These are phyloP conservation scores for Nysson spinosus DNA, from an alignment of 2,888 invertebrate genomes.

Conservation along the genomic window DNA sequence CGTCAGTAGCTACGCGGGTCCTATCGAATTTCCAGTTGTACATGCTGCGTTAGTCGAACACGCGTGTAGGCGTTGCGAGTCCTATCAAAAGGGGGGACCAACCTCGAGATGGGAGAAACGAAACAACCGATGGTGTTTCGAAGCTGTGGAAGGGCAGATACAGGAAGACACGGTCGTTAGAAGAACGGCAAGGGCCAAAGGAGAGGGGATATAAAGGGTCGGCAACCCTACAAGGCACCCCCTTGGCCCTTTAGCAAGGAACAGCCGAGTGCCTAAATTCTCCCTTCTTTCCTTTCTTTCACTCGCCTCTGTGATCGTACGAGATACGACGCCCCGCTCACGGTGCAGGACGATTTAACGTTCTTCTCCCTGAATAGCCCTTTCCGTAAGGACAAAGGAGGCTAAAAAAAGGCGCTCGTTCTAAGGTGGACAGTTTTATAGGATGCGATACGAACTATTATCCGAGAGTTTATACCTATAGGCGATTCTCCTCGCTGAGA, in stretches of 20 bases:
- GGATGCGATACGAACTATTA: slow-evolving; percentile 28
- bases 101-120: slow-evolving; percentile 10
- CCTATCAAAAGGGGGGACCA: too few relatives aligned
- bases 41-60: slow-evolving; percentile 10
- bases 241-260: slow-evolving; percentile 45
- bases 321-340: slow-evolving; percentile 38
- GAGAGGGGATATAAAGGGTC: slow-evolving; percentile 42
- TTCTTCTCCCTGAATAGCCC: slow-evolving; percentile 42
- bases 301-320: slow-evolving; percentile 36
- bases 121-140: slow-evolving; percentile 7
- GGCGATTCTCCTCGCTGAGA: slow-evolving; percentile 5
- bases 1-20: slow-evolving; percentile 9
- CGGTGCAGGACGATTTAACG: slow-evolving; percentile 49
- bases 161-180: slow-evolving; percentile 8
- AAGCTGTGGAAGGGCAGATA: slow-evolving; percentile 17
- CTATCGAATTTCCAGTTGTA: slow-evolving; percentile 57
- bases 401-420: slow-evolving; percentile 15
- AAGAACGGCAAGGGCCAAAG: slow-evolving; percentile 6
- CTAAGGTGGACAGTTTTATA: slow-evolving; percentile 32
- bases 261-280: slow-evolving; percentile 50
- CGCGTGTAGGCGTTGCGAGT: slow-evolving; percentile 3
- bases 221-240: slow-evolving; percentile 51
- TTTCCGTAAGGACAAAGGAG: slow-evolving; percentile 20
- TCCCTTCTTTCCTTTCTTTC: slow-evolving; percentile 19
- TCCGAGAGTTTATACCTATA: slow-evolving; percentile 11